These are phyloP conservation scores for Hanleya hanleyi DNA, from an alignment of 2,888 invertebrate genomes.

Conservation along the genomic window DNA sequence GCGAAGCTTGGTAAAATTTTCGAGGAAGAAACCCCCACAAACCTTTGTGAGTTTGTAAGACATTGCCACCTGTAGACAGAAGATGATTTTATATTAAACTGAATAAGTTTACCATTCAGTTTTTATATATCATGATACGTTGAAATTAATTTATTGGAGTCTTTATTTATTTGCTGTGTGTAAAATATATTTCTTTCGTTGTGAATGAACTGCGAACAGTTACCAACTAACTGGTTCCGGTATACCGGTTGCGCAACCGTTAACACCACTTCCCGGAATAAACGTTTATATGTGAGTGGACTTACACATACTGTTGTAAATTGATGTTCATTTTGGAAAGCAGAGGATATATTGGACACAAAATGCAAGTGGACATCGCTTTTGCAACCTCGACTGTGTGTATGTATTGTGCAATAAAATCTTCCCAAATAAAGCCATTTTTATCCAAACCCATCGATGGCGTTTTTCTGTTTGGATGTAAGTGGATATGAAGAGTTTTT, in stretches of 20 bases:
- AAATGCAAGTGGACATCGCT: slow-evolving; percentile 3
- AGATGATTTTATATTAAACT: not conserved
- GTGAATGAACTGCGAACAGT: not conserved
- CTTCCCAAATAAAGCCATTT: slow-evolving; percentile 1
- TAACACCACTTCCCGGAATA: slow-evolving; percentile 34
- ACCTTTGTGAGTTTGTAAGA: not conserved
- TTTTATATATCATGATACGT: not conserved
- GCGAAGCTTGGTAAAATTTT: too few species aligned
- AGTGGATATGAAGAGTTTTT: too few species aligned
- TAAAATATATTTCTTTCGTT: slow-evolving; percentile 9
- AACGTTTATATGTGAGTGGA: not conserved
- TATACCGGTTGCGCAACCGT: slow-evolving; percentile 44
- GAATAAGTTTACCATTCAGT: not conserved
- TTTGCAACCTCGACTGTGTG: slow-evolving; percentile 7
- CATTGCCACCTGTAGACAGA: not conserved
- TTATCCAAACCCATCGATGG: too few species aligned
- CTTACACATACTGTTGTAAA: slow-evolving; percentile 4
- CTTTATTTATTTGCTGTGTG: slow-evolving; percentile 10
- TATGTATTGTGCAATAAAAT: slow-evolving; percentile 6
- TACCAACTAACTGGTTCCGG: slow-evolving; percentile 30
- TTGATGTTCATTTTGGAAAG: slow-evolving; percentile 2
- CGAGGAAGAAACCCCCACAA: not conserved
- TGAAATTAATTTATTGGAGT: slow-evolving; percentile 3
- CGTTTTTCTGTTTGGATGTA: too few species aligned
- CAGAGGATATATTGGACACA: slow-evolving; percentile 1